phyloP scores from a whole-genome alignment of 1,140 invertebrate genomes.

The Campoletis sonorensis region DNA sequence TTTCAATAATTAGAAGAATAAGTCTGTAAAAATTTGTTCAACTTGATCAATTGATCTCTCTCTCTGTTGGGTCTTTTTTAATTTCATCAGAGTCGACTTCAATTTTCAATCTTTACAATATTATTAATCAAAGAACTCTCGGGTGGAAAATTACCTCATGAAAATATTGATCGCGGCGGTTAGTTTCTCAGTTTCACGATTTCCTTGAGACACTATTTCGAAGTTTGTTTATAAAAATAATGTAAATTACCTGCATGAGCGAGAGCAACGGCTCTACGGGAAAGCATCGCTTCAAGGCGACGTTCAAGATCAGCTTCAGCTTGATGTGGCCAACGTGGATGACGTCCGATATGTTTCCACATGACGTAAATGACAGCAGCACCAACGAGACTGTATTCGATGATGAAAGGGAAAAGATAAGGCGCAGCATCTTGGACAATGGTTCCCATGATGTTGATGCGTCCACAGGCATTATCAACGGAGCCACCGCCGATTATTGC shows the following conservation, averaged over 20 bases:
- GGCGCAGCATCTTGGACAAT: slow-evolving; percentile 94
- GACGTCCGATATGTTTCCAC: slow-evolving; percentile 96
- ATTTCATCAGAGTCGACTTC: no score
- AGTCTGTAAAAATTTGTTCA: no score
- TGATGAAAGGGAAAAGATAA: slow-evolving; percentile 96
- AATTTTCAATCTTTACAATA: no score
- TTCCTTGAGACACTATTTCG: no score
- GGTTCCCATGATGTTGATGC: slow-evolving; percentile 94
- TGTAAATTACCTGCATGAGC: slow-evolving; percentile 80
- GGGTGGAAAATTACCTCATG: no score
- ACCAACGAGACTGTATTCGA: slow-evolving; percentile 97
- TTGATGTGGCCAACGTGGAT: slow-evolving; percentile 82
- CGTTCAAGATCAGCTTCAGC: slow-evolving; percentile 91
- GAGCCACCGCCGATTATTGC: slow-evolving; percentile 74
- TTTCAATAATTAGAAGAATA: no score
- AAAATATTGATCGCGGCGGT: no score
- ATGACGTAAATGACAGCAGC: slow-evolving; percentile 98
- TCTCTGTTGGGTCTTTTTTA: no score
- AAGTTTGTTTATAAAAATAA: no score
- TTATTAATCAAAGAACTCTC: no score
- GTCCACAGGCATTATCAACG: slow-evolving; percentile 80
- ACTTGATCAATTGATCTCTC: no score
- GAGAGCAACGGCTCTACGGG: slow-evolving; percentile 87
- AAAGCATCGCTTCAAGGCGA: slow-evolving; percentile 89
- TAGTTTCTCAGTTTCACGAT: no score